Conservation (phyloP, 2,888 invertebrate genomes). For the Drosophila niveifrons region DNA sequence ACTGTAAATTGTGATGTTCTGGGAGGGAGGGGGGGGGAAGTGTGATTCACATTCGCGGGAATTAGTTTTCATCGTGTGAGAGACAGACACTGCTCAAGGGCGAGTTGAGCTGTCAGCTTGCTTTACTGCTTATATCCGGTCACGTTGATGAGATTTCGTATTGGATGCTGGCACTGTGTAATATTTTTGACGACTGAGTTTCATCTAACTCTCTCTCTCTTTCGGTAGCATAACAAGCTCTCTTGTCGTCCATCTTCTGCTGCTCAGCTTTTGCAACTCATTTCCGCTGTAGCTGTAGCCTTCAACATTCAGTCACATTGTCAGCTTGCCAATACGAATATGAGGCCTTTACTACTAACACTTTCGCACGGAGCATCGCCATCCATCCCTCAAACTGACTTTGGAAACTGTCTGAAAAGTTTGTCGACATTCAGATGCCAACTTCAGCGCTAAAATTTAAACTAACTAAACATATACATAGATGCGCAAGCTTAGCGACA, state of each 20-base stretch:
- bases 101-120: conserved; percentile 68
- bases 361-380: conserved; percentile 3
- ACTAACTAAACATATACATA: conserved; percentile 62
- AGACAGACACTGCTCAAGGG: conserved; percentile 31
- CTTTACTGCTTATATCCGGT: conserved; percentile 79
- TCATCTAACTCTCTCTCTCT: conserved; percentile 53
- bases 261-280: conserved; percentile 82
- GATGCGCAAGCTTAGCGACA: conserved; percentile 19
- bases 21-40: conserved; percentile 10
- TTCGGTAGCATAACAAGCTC: conserved; percentile 67
- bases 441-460: conserved; percentile 75
- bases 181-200: conserved; percentile 10
- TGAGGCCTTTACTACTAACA: neutral
- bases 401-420: conserved; percentile 78
- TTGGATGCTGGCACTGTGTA: neutral
- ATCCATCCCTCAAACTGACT: conserved; percentile 70
- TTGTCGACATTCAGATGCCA: conserved; percentile 69
- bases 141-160: conserved; percentile 21
- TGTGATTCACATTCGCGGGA: conserved; percentile 41
- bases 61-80: conserved; percentile 71
- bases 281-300: conserved; percentile 82
- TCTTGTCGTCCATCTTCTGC: conserved; percentile 70
- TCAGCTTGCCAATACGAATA: conserved; percentile 1
- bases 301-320: conserved; percentile 55
- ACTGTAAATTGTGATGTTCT: neutral